Base-by-base conservation (phyloP, 2,113 vertebrate species). In the Hirundichthys speculiger region DNA sequence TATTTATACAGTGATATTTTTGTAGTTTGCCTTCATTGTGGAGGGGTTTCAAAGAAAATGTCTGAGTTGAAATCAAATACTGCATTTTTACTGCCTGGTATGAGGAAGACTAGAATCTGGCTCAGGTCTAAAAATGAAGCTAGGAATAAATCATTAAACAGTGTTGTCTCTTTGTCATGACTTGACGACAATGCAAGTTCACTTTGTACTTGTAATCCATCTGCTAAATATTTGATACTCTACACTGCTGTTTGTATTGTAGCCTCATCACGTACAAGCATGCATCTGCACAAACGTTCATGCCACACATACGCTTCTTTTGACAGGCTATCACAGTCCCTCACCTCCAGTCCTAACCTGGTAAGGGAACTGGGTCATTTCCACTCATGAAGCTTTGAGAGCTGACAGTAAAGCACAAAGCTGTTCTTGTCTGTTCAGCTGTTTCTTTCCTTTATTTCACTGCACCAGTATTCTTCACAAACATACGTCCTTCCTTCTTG, bases 191-290 rank as follows among this genome's bases (percentile, higher is more conserved):
- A 20, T 68, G 62, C 46, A 19, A 50, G 68, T 57, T 53, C 74
- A 83, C 51, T 50, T 63, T 82, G 81, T 86, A 64, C 75, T 83
- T 84, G 83, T 86, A 89, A 87, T 75, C 49, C 75, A 80, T 71
- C 78, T 62, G 49, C 63, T 88, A 60, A 88, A 89, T 89, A 80
- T 88, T 89, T 86, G 19, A 88, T 80, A 67, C 57, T 53, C 50
- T 51, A 80, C 82, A 82, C 48, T 50, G 49, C 75, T 14, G 39
- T 71, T 71, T 64, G 64, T 55, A 81, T 67, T 4, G 20, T 25
- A 18, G 18, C 39, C 45, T 45, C 18, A 3, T 30, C 27, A 45
- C 70, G 21, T 13, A 20, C 22, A 5, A 24, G 10, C 7, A 3
- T 4, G 21, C 38, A 5, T 24, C 20, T 20, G 22, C 72, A 59